Base-by-base conservation (phyloP, 2,113 vertebrate species). In the Caranx melampygus region DNA sequence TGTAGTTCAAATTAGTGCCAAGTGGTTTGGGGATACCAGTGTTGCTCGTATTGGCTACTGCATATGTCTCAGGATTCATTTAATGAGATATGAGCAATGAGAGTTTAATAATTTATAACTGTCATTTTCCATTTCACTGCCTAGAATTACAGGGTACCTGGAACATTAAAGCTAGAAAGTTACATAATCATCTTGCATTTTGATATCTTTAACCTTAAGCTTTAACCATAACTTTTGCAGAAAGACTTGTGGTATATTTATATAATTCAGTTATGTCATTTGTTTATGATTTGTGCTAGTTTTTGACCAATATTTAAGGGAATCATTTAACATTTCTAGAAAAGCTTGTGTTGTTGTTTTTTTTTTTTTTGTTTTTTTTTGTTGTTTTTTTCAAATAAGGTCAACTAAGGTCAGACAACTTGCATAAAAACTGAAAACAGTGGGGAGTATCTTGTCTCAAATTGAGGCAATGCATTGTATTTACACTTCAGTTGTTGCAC, bases 1-100 rank as follows among this genome's bases (percentile, higher is more conserved):
- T 63, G 15, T 59, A 6, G 49, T 18, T 73, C 20, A 62, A 64
- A 82, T 66, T 78, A 47, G 57, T 80, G 34, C 72, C 21, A 72
- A 85, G 59, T 51, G 35, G 34, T 40, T 79, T 20, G 59, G 4
- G 4, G 60, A 71, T 8, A 21, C 7, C 37, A 31, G 31, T 18
- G 55, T 26, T 21, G 47, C 47, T 21, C 26, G 13, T 63, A 62
- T 26, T 34, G 31, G 37, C 16, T 34, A 35, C 47, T 59, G 9
- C 13, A 49, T 47, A 18, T 61, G 12, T 62, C 70, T 51, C 6
- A 42, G 57, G 20, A 34, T 26, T 68, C 11, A 64, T 79, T 69
- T 64, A 49, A 52, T 72, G 49, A 65, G 57, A 60, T 44, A 45
- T 59, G 20, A 54, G 58, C 55, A 18, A 0, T 59, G 26, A 64